phyloP scores from a whole-genome alignment of 2,113 vertebrate genomes.

The Planiliza haematocheilus region DNA sequence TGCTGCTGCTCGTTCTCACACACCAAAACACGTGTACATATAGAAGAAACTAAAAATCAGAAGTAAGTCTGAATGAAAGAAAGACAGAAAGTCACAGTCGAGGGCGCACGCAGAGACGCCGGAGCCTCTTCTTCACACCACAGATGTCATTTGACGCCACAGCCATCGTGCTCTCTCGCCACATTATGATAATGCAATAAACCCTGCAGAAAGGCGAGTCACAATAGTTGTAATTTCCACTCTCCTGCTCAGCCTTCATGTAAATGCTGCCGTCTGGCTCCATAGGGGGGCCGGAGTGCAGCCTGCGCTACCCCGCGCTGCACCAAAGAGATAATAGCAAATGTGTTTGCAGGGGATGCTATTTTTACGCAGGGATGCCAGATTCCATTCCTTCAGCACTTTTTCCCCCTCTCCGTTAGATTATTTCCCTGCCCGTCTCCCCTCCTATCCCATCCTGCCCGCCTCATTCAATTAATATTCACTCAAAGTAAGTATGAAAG shows the following conservation, averaged over 20 bases:
- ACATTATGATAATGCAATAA: conserved; percentile 79
- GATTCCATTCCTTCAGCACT: conserved; percentile 75
- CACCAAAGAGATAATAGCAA: conserved; percentile 77
- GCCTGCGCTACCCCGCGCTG: conserved; percentile 47
- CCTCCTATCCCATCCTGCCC: conserved; percentile 56
- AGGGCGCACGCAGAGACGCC: conserved; percentile 32
- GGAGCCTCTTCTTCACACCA: conserved; percentile 25
- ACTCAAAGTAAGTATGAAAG: conserved; percentile 75
- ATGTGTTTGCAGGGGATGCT: conserved; percentile 78
- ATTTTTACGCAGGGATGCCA: conserved; percentile 76
- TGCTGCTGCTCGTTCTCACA: conserved; percentile 10
- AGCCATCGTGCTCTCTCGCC: conserved; percentile 44
- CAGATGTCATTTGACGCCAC: conserved; percentile 39
- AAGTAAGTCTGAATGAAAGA: background rate
- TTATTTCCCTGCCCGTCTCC: conserved; percentile 66
- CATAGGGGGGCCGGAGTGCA: conserved; percentile 65
- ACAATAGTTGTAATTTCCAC: conserved; percentile 74
- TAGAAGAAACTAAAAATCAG: background rate
- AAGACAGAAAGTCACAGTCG: conserved; percentile 6
- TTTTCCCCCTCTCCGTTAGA: conserved; percentile 49
- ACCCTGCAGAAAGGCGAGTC: conserved; percentile 67
- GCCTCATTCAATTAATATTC: conserved; percentile 78
- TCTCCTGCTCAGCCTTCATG: conserved; percentile 67
- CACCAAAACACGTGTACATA: background rate
- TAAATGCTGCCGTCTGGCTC: conserved; percentile 72